phyloP scores from a whole-genome alignment of 35 echinoderm and acorn worm genomes.

The Strongylocentrotus purpuratus region DNA sequence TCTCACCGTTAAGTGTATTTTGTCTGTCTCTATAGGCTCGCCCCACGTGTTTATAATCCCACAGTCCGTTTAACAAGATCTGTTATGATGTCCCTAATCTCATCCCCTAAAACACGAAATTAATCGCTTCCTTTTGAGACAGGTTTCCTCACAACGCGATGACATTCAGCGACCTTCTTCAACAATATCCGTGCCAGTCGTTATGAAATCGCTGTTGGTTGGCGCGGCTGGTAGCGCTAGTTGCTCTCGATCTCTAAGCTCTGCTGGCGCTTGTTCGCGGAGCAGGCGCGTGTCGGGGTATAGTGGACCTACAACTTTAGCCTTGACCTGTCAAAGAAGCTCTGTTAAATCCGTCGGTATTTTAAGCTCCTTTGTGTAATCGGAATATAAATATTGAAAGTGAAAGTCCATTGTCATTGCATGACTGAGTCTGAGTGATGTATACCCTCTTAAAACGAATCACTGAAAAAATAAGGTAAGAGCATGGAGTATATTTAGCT shows the following conservation, averaged over 20 bases:
- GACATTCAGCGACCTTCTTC: neutral
- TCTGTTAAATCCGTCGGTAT: neutral
- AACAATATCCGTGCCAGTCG: neutral
- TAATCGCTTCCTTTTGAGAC: neutral
- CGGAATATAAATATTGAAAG: neutral
- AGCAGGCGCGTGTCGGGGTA: neutral
- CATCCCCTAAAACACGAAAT: neutral
- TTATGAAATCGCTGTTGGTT: too few species aligned
- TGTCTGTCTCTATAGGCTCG: neutral
- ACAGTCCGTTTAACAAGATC: neutral
- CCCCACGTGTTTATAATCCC: neutral
- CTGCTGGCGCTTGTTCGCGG: too few species aligned
- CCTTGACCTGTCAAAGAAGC: neutral
- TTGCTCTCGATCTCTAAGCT: too few species aligned
- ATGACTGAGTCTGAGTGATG: neutral
- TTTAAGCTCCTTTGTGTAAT: neutral
- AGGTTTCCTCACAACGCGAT: neutral
- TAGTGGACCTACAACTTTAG: neutral
- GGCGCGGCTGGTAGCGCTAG: too few species aligned
- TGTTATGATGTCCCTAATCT: slow-evolving; percentile 11
- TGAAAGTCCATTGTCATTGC: neutral
- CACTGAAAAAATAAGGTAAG: too few species aligned
- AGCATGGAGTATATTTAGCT: too few species aligned
- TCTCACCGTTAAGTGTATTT: too few species aligned
- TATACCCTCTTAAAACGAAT: too few species aligned